Base-by-base conservation (phyloP, 2,888 invertebrate species). In the Archips crataeganus region DNA sequence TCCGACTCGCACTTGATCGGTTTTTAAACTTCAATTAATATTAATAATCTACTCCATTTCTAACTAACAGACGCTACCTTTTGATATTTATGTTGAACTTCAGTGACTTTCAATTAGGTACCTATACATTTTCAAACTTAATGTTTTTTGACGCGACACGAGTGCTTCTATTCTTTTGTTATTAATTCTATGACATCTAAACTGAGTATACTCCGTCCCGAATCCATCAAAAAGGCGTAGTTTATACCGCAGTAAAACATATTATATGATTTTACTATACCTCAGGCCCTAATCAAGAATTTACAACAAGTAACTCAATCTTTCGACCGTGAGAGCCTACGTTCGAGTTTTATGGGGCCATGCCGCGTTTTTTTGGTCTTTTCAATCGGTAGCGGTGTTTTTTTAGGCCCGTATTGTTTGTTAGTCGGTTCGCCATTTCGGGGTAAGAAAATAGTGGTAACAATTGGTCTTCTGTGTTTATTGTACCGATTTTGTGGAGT, bases 191-290 rank as follows among this genome's bases (percentile, higher is more conserved):
- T 39, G 39, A 6, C 6, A 6, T 39, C 4, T 4, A 39, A 57
- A 13, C 42, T 9, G 6, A 6, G 32, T 0, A 39, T 39, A 5
- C 39, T 39, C 10, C 57, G 57, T 9, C 6, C 11, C 57, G 57
- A 23, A 57, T 57, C 60, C 59, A 39, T 57, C 68, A 65, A 70
- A 70, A 74, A 65, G 32, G 3, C 5, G 49, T 62, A 59, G 49
- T 74, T 74, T 74, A 74, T 65, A 60, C 39, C 69, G 51, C 65
- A 57, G 64, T 74, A 70, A 74, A 74, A 70, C 70, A 74, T 74
- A 74, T 61, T 74, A 70, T 74, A 73, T 69, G 68, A 70, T 74
- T 74, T 74, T 70, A 74, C 74, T 61, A 61, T 70, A 60, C 74
- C 60, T 11, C 13, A 13, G n/a, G 49, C 74, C 59, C 65, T 65